Conservation (phyloP, 37 sponge, comb jelly and placozoan species). For the Ephydatia muelleri region DNA sequence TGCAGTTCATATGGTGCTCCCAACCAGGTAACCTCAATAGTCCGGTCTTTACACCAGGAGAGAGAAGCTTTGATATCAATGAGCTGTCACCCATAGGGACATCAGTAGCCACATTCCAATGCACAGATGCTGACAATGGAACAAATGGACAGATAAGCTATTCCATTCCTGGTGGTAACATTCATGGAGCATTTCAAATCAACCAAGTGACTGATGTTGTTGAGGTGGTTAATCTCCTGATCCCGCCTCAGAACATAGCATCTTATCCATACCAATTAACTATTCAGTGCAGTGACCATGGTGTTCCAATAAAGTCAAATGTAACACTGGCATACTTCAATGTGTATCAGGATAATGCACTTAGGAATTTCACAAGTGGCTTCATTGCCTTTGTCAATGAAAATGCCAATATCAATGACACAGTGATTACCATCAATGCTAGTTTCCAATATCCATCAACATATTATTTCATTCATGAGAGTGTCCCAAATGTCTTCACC, state of each 20-base stretch:
- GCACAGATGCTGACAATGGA: constrained; percentile 60
- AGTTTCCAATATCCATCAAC: too few species aligned
- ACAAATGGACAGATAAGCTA: constrained; percentile 58
- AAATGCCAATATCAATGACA: too few species aligned
- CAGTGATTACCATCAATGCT: too few species aligned
- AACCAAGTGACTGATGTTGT: constrained; percentile 49
- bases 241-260: constrained; percentile 29
- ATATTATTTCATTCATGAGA: too few species aligned
- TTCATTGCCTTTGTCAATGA: constrained; percentile 55
- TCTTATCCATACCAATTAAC: constrained; percentile 12
- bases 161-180: constrained; percentile 41
- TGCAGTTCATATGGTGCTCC: constrained; percentile 7
- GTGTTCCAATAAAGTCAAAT: constrained; percentile 40
- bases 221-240: constrained; percentile 17
- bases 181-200: constrained; percentile 27
- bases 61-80: constrained; percentile 11
- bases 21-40: constrained; percentile 53
- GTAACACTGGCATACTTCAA: constrained; percentile 23
- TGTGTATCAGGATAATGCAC: constrained; percentile 30
- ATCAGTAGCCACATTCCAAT: constrained; percentile 24
- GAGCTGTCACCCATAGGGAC: constrained; percentile 38
- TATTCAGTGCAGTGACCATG: constrained; percentile 45
- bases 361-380: constrained; percentile 12
- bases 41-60: constrained; percentile 34
- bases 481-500: too few species aligned